Base-by-base conservation (phyloP, 1,140 invertebrate genomes). In the Orius insidiosus region DNA sequence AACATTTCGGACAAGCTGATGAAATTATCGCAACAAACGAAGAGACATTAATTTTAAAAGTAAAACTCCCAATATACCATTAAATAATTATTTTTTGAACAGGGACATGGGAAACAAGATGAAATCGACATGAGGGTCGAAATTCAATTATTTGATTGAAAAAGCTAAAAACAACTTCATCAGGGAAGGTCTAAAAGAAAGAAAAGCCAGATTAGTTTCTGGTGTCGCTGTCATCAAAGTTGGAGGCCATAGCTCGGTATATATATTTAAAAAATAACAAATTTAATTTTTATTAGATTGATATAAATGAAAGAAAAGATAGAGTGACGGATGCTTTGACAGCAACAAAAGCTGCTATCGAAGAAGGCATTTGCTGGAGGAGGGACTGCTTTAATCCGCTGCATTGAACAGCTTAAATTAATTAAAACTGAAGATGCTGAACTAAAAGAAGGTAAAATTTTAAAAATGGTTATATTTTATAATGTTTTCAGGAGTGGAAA, bases 271-370 rank as follows among this genome's bases (percentile, higher is more conserved):
- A n/a, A n/a, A n/a, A n/a, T n/a, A n/a, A n/a, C n/a, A n/a, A n/a
- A n/a, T n/a, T n/a, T n/a, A n/a, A n/a, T n/a, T n/a, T n/a, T n/a
- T n/a, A n/a, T n/a, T 24, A 43, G 41, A 11, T 43, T 3, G 78
- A 80, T 61, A 74, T 81, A 0, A 76, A 74, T 53, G 78, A 81
- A 58, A 82, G 80, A 63, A 82, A 81, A n/a, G 80, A 80, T 53
- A 65, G 78, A 47, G 76, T 82, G 5, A 80, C 71, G 51, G 78
- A 82, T 65, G 80, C 78, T 60, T n/a, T 82, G 6, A 73, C 74
- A 63, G 78, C 78, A 10, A 82, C 78, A 3, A 62, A 74, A 43
- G 80, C 80, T 31, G 78, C 78, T 30, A 71, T 82, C 43, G 78
- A 80, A 59, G 78, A 83, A 61, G 78, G 78, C 19, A 78, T 81